A percentile compares a stretch with the other conserved stretches of the same genome.
phyloP scores from a whole-genome alignment of 2,888 invertebrate genomes.

The Lamellibrachia satsuma region DNA sequence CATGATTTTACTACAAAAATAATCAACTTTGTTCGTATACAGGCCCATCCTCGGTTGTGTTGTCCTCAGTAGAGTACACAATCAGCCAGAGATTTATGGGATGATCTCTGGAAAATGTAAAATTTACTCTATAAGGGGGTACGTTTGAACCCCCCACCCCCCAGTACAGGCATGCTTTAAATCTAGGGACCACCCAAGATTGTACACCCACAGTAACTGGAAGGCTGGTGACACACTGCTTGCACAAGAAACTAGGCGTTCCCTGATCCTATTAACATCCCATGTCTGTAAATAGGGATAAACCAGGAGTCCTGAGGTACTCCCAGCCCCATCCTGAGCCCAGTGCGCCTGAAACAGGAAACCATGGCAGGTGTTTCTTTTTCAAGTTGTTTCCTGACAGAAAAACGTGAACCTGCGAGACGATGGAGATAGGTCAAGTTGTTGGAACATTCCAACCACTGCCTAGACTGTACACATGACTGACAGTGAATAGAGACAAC shows the following conservation, averaged over 20 bases:
- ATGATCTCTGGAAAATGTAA: too few species aligned
- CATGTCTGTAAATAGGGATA: neutral
- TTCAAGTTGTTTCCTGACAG: constrained; percentile 17
- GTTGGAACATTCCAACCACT: neutral
- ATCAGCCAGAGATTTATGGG: too few species aligned
- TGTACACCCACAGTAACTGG: neutral
- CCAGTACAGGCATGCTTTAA: neutral
- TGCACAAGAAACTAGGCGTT: neutral
- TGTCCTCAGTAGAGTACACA: too few species aligned
- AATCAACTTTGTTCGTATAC: too few species aligned
- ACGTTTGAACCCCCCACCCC: neutral
- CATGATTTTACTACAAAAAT: too few species aligned
- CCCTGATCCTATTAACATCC: neutral
- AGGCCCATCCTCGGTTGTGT: too few species aligned
- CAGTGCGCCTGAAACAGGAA: neutral
- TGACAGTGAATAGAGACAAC: neutral
- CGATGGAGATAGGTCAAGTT: neutral
- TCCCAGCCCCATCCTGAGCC: neutral
- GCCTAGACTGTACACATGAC: neutral
- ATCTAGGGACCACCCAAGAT: neutral
- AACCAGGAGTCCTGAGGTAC: too few species aligned
- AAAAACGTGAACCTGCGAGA: neutral
- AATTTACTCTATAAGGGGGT: neutral
- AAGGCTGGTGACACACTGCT: neutral
- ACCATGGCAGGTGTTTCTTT: constrained; percentile 1